Base-by-base conservation (phyloP, 2,797 vertebrate genomes). In the Diplodus puntazzo region DNA sequence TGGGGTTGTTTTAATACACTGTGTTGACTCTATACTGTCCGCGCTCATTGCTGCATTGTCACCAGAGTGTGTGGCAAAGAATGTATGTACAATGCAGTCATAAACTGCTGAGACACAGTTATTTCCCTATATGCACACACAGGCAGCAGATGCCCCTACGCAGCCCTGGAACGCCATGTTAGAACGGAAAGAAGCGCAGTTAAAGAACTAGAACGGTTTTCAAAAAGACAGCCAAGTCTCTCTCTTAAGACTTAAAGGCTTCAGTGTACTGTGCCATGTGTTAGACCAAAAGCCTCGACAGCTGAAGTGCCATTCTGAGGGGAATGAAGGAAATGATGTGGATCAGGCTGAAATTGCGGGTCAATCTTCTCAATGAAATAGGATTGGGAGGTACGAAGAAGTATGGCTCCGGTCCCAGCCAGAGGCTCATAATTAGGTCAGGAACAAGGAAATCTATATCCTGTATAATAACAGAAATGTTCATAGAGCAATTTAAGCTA, bases 71-170 rank as follows among this genome's bases (percentile, higher is more conserved):
- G 88, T 67, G 62, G 49, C 77, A 78, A 80, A 55, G 72, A 82
- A 83, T 76, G 69, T 69, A 83, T 80, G 82, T 79, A 80, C 82
- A 79, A 79, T 86, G 85, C 87, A 87, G 84, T 21, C 18, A 27
- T 76, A 86, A 87, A 88, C 54, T 89, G 86, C 87, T 89, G 88
- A 86, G 78, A 60, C 82, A 64, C 68, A 17, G 62, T 85, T 80
- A 77, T 82, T 89, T 86, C 55, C 70, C 60, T 70, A 70, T 66
- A 18, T 79, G 75, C 82, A 73, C 76, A 77, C 42, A 71, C 65
- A 80, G 11, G 63, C 69, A 59, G 88, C 81, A 83, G 82, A 79
- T 60, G 75, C 73, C 39, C 52, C 76, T 74, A 73, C 77, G 63
- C 71, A 72, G 79, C 75, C 73, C 23, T 69, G 20, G 59, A 84